Percentiles rank a stretch among this genome's conserved stretches.
phyloP scores from a whole-genome alignment of 2,113 vertebrate genomes.

The Trichechus manatus region DNA sequence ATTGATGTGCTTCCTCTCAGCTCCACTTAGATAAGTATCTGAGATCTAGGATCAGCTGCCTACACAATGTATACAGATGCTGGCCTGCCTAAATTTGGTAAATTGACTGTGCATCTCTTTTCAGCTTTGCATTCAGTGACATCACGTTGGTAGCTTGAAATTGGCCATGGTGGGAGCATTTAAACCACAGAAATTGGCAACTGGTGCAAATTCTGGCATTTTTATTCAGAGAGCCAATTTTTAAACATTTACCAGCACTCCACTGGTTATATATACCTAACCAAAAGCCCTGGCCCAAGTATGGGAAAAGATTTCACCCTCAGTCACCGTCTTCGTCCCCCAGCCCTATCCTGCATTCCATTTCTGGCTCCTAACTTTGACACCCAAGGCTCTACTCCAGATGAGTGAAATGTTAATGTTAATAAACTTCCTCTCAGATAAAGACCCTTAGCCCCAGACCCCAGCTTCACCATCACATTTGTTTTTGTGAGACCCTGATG shows the following conservation, averaged over 20 bases:
- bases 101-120: not conserved
- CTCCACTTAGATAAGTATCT: not conserved
- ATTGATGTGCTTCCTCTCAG: not conserved
- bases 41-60: not conserved
- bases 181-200: not conserved
- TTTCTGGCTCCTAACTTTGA: not conserved
- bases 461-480: not conserved
- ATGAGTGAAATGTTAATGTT: not conserved
- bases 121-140: not conserved
- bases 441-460: not conserved
- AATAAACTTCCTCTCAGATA: not conserved
- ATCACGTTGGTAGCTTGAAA: not conserved
- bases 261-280: not conserved
- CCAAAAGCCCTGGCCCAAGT: not conserved
- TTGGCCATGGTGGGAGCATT: not conserved
- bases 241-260: not conserved
- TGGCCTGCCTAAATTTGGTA: not conserved
- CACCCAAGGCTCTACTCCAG: not conserved
- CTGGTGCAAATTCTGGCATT: not conserved
- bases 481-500: not conserved
- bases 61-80: not conserved
- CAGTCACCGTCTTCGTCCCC: not conserved
- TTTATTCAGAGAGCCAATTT: not conserved
- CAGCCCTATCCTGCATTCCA: not conserved
- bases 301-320: not conserved